phyloP scores from a whole-genome alignment of 2,113 vertebrate genomes.

The Deroptyus accipitrinus region DNA sequence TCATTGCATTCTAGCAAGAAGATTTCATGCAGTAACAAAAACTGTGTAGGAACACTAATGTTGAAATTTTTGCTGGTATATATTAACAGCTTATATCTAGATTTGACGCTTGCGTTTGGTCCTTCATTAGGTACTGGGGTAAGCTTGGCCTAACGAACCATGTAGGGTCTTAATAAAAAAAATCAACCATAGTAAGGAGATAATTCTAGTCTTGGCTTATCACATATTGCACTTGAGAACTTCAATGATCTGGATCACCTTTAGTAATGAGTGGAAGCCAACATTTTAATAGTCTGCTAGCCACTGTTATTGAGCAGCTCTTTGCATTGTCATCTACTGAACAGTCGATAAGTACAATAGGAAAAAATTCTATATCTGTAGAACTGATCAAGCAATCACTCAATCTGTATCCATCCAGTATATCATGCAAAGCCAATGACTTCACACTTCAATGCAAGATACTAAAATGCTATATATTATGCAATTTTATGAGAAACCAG shows the following conservation, averaged over 20 bases:
- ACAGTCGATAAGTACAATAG: neutral
- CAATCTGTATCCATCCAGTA: neutral
- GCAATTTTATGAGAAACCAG: neutral
- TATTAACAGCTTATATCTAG: neutral
- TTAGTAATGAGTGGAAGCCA: neutral
- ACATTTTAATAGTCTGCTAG: neutral
- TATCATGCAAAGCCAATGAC: rapidly evolving
- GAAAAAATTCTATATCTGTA: neutral
- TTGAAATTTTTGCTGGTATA: neutral
- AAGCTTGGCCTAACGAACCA: neutral
- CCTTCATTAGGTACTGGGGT: neutral
- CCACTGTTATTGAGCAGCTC: neutral
- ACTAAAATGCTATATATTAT: neutral
- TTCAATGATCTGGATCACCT: neutral
- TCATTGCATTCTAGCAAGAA: neutral
- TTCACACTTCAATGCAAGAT: neutral
- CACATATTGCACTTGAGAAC: neutral
- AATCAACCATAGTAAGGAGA: neutral
- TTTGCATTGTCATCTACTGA: neutral
- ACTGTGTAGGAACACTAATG: neutral
- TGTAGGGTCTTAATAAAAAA: neutral
- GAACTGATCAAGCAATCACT: neutral
- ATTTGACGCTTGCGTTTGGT: neutral
- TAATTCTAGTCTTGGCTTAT: neutral
- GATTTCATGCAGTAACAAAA: neutral